These are phyloP conservation scores for Riparia riparia DNA, from an alignment of 2,113 vertebrate genomes.

Conservation along the genomic window DNA sequence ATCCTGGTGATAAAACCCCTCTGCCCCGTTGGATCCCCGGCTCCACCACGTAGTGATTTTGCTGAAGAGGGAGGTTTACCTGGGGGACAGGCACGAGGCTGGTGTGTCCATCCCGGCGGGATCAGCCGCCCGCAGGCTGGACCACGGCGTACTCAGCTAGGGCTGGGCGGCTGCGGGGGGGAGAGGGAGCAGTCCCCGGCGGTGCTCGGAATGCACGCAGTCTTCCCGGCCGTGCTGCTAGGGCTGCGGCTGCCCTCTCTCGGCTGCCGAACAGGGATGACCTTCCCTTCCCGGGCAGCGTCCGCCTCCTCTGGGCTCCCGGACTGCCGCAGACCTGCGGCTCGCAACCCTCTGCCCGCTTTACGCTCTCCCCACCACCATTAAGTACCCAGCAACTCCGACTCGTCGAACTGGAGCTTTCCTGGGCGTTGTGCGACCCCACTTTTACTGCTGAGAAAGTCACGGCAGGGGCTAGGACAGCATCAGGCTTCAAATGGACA, in stretches of 20 bases:
- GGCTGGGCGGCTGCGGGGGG: background rate
- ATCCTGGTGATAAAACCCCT: fast-evolving
- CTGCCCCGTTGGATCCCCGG: background rate
- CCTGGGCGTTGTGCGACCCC: background rate
- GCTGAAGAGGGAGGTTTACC: background rate
- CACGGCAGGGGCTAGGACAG: fast-evolving
- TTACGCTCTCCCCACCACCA: background rate
- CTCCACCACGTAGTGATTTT: fast-evolving
- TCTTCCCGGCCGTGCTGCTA: background rate
- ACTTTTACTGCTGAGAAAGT: background rate
- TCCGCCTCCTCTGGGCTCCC: fast-evolving
- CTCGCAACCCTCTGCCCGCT: fast-evolving
- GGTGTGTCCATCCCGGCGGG: background rate
- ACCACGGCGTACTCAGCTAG: background rate
- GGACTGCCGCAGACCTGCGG: fast-evolving
- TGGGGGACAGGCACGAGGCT: fast-evolving
- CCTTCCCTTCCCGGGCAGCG: fast-evolving
- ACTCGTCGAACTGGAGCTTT: background rate
- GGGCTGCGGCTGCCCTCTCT: constrained; percentile 46
- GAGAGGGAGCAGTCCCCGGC: fast-evolving
- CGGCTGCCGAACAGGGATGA: background rate
- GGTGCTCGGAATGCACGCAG: fast-evolving
- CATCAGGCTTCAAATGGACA: background rate
- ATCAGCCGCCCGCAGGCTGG: background rate
- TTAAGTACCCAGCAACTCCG: too few relatives aligned